phyloP scores from a whole-genome alignment of 2,797 vertebrate genomes.

The Scleropages formosus region DNA sequence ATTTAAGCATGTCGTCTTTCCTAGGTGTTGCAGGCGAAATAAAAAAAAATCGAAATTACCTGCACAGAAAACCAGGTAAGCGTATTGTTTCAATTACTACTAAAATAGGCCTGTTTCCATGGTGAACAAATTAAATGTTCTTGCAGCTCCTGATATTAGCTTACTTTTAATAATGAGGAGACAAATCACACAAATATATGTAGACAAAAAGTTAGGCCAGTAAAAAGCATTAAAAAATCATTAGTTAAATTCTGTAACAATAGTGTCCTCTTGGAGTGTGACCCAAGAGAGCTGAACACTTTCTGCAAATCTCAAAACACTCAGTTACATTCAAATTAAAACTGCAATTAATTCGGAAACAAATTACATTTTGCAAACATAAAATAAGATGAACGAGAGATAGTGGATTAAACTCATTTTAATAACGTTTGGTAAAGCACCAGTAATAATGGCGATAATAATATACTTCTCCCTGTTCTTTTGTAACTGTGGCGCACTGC shows the following conservation, averaged over 20 bases:
- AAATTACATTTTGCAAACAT: constrained; percentile 27
- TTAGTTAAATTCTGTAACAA: constrained; percentile 10
- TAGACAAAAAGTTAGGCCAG: background rate
- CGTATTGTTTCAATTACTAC: constrained; percentile 21
- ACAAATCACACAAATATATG: background rate
- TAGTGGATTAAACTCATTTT: constrained; percentile 36
- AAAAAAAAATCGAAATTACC: constrained; percentile 18
- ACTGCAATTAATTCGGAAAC: constrained; percentile 28
- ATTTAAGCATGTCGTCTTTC: constrained; percentile 19
- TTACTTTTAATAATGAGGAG: constrained; percentile 12
- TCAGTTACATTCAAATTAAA: constrained; percentile 27
- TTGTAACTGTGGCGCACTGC: no score
- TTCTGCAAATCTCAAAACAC: background rate
- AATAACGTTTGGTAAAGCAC: constrained; percentile 12
- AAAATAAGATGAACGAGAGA: constrained; percentile 28
- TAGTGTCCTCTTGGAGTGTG: background rate
- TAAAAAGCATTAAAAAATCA: background rate
- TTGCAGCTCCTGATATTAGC: constrained; percentile 7
- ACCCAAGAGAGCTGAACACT: background rate
- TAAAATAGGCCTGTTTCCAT: constrained; percentile 34
- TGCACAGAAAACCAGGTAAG: constrained; percentile 21
- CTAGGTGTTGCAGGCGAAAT: background rate
- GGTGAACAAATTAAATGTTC: constrained; percentile 35
- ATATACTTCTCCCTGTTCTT: no score
- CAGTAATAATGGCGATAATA: background rate